Base-by-base conservation (phyloP, 2,113 vertebrate species). In the Thamnaconus septentrionalis region DNA sequence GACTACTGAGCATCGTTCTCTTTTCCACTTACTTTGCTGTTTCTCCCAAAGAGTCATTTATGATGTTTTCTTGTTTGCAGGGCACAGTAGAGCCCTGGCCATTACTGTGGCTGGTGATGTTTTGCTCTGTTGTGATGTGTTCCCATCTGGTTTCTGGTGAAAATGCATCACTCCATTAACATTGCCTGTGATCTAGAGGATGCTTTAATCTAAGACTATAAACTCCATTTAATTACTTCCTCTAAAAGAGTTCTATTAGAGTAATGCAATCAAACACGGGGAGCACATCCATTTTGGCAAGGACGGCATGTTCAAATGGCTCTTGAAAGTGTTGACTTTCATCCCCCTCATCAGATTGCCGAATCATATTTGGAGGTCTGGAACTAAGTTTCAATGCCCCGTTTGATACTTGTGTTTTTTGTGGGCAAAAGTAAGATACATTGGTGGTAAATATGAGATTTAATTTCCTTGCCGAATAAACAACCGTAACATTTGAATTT, bases 141-240 rank as follows among this genome's bases (percentile, higher is more conserved):
- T 86, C 85, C 86, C 92, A 93, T 93, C 91, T 93, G 92, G 90
- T 81, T 88, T 83, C 78, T 79, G 91, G 90, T 79, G 85, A 89
- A 89, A 91, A 88, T 84, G 85, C 88, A 92, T 88, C 89, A 91
- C 82, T 86, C 86, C 87, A 91, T 93, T 93, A 91, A 80, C 84
- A 82, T 83, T 77, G 84, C 88, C 90, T 92, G 83, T 92, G 90
- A 93, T 93, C 90, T 90, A 71, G 75, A 86, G 77, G 81, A 89
- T 77, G 89, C 91, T 93, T 92, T 92, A 92, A 92, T 93, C 91
- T 91, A 90, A 85, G 79, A 88, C 90, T 91, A 87, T 92, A 92
- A 93, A 91, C 91, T 89, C 68, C 64, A 86, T 80, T 91, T 92
- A 91, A 92, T 92, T 92, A 89, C 88, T 89, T 91, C 90, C 91